Conservation (phyloP, 2,797 vertebrate species). For the Sandelia bainsii region DNA sequence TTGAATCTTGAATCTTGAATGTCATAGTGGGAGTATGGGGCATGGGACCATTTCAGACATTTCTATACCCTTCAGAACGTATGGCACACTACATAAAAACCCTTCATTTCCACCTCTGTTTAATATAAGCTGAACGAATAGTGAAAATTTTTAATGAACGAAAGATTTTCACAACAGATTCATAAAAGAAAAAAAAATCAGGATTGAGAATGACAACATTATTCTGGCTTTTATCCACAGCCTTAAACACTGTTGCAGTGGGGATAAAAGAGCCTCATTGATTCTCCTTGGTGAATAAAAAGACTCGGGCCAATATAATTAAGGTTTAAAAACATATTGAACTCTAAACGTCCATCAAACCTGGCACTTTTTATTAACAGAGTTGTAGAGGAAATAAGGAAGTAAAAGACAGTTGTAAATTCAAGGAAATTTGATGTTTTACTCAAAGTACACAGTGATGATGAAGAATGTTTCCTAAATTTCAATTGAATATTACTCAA, state of each 20-base stretch:
- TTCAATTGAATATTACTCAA: slow-evolving; percentile 25
- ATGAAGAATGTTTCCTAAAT: slow-evolving; percentile 23
- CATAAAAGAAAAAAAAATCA: slow-evolving; percentile 24
- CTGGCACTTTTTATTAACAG: slow-evolving; percentile 63
- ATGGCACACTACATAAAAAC: slow-evolving; percentile 28
- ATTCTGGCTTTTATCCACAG: slow-evolving; percentile 66
- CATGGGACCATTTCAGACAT: slow-evolving; percentile 22
- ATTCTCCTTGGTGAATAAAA: slow-evolving; percentile 74
- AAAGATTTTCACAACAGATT: slow-evolving; percentile 32
- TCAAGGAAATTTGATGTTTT: slow-evolving; percentile 45
- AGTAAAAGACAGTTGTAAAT: slow-evolving; percentile 50
- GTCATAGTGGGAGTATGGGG: slow-evolving; percentile 23
- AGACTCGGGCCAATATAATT: slow-evolving; percentile 70
- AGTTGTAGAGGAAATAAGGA: slow-evolving; percentile 49
- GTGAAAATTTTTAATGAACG: slow-evolving; percentile 41
- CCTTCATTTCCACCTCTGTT: slow-evolving; percentile 41
- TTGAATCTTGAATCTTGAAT: too few relatives aligned
- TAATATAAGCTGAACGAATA: slow-evolving; percentile 32
- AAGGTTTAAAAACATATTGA: slow-evolving; percentile 73
- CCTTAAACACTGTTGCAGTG: slow-evolving; percentile 62
- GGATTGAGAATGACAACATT: slow-evolving; percentile 52
- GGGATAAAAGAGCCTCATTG: slow-evolving; percentile 72
- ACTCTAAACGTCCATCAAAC: slow-evolving; percentile 66
- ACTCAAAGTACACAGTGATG: not conserved
- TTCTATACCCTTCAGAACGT: slow-evolving; percentile 34